Evolutionary conservation across 2,113 vertebrate genomes (phyloP), one percentile per base, ranked within the genome.

Genomic region (Rhinogobius similis): DNA sequence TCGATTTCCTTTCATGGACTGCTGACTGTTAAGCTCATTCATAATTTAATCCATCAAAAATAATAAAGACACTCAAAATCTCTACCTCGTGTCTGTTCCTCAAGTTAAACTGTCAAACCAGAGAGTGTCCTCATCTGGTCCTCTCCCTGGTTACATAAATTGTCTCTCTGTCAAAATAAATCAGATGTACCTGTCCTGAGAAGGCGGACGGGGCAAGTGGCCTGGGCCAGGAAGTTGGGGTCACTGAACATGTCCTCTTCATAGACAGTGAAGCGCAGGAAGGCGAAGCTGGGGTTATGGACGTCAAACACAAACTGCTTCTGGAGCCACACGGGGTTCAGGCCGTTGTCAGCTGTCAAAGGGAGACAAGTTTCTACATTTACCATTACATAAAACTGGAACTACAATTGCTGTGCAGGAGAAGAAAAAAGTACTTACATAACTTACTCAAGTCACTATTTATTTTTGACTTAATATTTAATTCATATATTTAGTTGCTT

Each of bases 211-310:
- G 95, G 95, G 79, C 91, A 96, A 10, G 92, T 94, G 0, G 93
- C 94, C 84, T 96, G 95, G 1, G 94, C 94, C 90, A 96, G 69
- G 86, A 96, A 96, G 90, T 96, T 96, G 7, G 95, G 95, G 70
- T 96, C 95, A 0, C 94, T 95, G 92, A 96, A 96, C 94, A 96
- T 96, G 93, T 96, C 95, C 88, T 96, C 95, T 79, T 96, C 95
- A 0, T 93, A 95, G 27, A 95, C 93, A 56, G 93, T 93, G 0
- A 95, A 95, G 41, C 95, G 94, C 66, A 96, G 91, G 68, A 96
- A 95, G 76, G 93, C 88, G 0, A 95, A 95, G 76, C 93, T 90
- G 0, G 95, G 93, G 75, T 96, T 96, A 79, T 94, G 94, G 83
- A 96, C 88, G 80, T 96, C 95, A 0, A 96, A 96, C 72, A 96